Conservation (phyloP, 2,113 vertebrate genomes). For the Xenotilapia flavipinnis region DNA sequence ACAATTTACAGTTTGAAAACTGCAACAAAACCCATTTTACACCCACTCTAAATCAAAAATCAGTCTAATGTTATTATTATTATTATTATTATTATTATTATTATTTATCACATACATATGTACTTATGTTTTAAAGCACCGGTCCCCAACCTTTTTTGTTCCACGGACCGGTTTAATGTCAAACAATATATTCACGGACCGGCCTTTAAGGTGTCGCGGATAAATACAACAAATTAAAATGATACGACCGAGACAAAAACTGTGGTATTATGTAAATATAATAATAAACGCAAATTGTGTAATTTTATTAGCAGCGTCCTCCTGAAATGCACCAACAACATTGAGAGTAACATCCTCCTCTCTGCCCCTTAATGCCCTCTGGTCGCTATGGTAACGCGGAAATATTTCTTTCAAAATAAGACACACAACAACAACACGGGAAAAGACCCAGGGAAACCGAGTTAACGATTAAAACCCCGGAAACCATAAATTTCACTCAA, state of each 20-base stretch:
- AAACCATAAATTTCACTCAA: background rate
- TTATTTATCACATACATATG: background rate
- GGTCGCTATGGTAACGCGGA: accelerated
- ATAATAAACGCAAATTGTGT: background rate
- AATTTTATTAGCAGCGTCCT: background rate
- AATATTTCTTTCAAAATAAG: background rate
- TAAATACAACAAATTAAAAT: background rate
- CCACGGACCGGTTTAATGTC: background rate
- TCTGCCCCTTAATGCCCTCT: background rate
- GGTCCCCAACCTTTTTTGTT: background rate
- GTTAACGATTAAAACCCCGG: background rate
- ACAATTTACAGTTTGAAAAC: background rate
- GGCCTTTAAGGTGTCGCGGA: accelerated
- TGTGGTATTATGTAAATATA: background rate
- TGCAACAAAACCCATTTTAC: background rate
- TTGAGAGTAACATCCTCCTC: background rate
- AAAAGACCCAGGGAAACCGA: background rate
- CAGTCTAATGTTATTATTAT: background rate
- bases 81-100: background rate
- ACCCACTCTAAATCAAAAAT: background rate
- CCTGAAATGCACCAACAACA: background rate
- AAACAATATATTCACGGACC: accelerated
- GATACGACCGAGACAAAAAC: background rate
- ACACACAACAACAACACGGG: accelerated
- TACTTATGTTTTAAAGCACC: background rate